Percentiles rank a stretch among this genome's conserved stretches.
Conservation (phyloP, 2,113 vertebrate species). For the Cryptomyrus ogoouensis region DNA sequence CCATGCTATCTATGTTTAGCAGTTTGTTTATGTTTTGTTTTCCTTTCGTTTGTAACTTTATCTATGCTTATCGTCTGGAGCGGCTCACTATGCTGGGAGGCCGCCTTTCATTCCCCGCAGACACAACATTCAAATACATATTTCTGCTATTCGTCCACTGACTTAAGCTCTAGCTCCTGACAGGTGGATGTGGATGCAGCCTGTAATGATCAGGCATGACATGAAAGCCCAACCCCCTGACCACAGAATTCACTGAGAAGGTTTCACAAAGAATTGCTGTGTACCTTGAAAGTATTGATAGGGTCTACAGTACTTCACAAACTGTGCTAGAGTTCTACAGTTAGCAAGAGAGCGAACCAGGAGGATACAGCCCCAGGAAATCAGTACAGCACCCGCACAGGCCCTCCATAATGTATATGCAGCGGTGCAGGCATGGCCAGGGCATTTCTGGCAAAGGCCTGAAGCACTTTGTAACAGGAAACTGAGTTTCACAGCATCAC, state of each 20-base stretch:
- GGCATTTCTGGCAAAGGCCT: neutral
- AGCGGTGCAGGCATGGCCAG: neutral
- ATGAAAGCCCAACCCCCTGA: conserved; percentile 59
- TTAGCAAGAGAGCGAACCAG: conserved; percentile 55
- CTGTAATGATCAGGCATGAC: conserved; percentile 56
- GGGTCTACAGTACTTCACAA: conserved; percentile 30
- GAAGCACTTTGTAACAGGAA: neutral
- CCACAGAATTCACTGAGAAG: conserved; percentile 58
- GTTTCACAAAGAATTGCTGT: conserved; percentile 54
- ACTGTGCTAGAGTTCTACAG: conserved; percentile 37
- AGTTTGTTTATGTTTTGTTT: conserved; percentile 5
- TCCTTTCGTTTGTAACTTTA: neutral
- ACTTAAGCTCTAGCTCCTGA: neutral
- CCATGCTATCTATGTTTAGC: neutral
- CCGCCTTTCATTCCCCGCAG: conserved; percentile 2
- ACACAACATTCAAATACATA: neutral
- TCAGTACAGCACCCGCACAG: conserved; percentile 49
- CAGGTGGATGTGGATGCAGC: conserved; percentile 51
- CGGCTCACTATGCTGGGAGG: neutral
- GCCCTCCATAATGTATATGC: conserved; percentile 20
- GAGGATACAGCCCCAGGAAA: conserved; percentile 54
- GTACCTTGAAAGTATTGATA: conserved; percentile 56
- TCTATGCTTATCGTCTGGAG: neutral
- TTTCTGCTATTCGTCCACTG: neutral
- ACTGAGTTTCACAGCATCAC: neutral